These are phyloP conservation scores for Ylistrum balloti DNA, from an alignment of 1,140 invertebrate genomes.

Conservation along the genomic window DNA sequence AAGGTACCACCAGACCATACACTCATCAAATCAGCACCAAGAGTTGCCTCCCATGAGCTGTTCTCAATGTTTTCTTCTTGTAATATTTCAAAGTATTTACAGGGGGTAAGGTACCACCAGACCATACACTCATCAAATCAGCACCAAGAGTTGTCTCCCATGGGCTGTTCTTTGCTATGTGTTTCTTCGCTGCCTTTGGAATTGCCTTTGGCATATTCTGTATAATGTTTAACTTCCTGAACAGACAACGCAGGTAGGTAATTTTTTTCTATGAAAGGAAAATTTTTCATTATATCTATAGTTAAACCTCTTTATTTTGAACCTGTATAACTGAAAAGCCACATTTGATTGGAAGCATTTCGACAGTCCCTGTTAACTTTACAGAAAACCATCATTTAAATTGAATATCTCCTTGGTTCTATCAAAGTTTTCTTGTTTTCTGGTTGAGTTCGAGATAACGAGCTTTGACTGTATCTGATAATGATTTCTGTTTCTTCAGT, in stretches of 20 bases:
- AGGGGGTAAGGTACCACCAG: slow-evolving; percentile 93
- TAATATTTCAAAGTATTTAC: too few relatives aligned
- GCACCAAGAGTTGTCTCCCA: slow-evolving; percentile 88
- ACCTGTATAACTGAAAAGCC: not conserved
- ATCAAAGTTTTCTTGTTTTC: too few relatives aligned
- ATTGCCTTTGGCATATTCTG: slow-evolving; percentile 91
- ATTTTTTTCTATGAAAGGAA: not conserved
- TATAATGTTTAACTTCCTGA: slow-evolving; percentile 95
- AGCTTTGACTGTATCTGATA: too few relatives aligned
- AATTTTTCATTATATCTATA: not conserved
- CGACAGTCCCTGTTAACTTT: too few relatives aligned
- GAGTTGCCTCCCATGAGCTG: slow-evolving; percentile 90
- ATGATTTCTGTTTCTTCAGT: not conserved
- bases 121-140: slow-evolving; percentile 93
- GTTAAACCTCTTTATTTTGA: not conserved
- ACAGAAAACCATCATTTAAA: too few relatives aligned
- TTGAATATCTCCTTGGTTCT: too few relatives aligned
- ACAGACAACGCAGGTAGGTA: slow-evolving; percentile 92
- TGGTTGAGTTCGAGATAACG: too few relatives aligned
- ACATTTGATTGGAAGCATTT: not conserved
- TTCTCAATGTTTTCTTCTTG: slow-evolving; percentile 97
- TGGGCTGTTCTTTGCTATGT: slow-evolving; percentile 93
- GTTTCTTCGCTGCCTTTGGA: slow-evolving; percentile 92
- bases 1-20: slow-evolving; percentile 96
- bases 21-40: slow-evolving; percentile 88